phyloP scores from a whole-genome alignment of 2,113 vertebrate genomes.

The Ammodytes dubius region DNA sequence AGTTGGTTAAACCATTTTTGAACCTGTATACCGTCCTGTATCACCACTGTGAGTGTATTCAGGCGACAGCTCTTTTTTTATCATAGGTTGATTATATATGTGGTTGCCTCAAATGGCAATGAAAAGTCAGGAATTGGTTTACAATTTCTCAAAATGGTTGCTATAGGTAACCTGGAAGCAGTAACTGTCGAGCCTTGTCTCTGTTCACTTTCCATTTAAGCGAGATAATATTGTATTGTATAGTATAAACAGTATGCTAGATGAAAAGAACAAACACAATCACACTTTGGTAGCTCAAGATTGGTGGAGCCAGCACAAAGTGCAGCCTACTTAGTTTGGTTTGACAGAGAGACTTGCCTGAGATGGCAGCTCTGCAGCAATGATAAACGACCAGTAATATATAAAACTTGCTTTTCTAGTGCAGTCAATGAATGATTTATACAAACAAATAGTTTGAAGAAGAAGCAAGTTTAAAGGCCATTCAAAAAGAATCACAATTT shows the following conservation, averaged over 20 bases:
- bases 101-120: no score
- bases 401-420: not conserved
- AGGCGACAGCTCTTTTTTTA: no score
- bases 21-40: no score
- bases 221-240: not conserved
- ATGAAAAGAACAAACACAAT: not conserved
- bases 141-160: no score
- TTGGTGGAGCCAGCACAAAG: not conserved
- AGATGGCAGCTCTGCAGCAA: slow-evolving; percentile 20
- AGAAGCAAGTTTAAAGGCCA: not conserved
- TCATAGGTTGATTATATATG: no score
- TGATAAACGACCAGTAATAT: slow-evolving; percentile 9
- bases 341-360: slow-evolving; percentile 1
- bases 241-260: not conserved
- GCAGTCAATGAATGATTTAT: slow-evolving; percentile 13
- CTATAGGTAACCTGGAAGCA: no score
- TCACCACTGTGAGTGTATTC: no score
- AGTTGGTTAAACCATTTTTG: no score
- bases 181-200: no score
- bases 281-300: not conserved
- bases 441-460: slow-evolving; percentile 8
- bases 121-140: no score
- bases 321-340: not conserved
- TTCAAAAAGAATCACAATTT: not conserved
- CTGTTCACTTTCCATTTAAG: not conserved